Conservation (phyloP, 1,140 invertebrate species). For the Neodiprion virginianus region DNA sequence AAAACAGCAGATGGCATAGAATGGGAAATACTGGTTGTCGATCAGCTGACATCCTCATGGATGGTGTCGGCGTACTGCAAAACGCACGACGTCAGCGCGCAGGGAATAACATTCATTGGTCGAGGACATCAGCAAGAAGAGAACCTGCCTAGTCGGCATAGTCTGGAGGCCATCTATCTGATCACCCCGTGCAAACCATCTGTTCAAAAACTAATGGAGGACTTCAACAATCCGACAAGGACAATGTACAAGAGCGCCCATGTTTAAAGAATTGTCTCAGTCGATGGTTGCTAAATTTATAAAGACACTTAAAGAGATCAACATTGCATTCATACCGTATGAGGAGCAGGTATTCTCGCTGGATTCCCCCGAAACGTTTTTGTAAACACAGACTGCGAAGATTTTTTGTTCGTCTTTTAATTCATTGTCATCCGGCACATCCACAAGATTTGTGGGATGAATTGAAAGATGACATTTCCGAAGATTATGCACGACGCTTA, state of each 20-base stretch:
- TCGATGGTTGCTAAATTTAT: slow-evolving; percentile 86
- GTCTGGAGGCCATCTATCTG: slow-evolving; percentile 95
- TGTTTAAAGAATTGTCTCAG: slow-evolving; percentile 91
- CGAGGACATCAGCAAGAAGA: slow-evolving; percentile 96
- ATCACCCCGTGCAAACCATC: slow-evolving; percentile 96
- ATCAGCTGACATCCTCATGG: slow-evolving; percentile 88
- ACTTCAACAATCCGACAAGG: slow-evolving; percentile 88
- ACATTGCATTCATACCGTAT: slow-evolving; percentile 97
- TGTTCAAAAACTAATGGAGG: slow-evolving; percentile 89
- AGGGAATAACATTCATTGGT: slow-evolving; percentile 96
- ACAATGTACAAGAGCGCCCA: slow-evolving; percentile 94
- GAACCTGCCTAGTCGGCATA: slow-evolving; percentile 74
- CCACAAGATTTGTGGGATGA: slow-evolving; percentile 24
- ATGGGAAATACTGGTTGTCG: slow-evolving; percentile 98
- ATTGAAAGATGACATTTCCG: slow-evolving; percentile 19
- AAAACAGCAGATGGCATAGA: slow-evolving; percentile 67
- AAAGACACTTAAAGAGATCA: slow-evolving; percentile 97
- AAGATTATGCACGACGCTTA: slow-evolving; percentile 11
- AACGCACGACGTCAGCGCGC: slow-evolving; percentile 99
- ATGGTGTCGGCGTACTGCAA: slow-evolving; percentile 99
- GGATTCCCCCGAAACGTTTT: slow-evolving; percentile 96
- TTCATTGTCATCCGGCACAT: slow-evolving; percentile 25
- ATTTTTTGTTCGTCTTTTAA: slow-evolving; percentile 27
- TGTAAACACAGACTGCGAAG: neutral
- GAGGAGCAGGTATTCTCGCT: slow-evolving; percentile 98